Evolutionary conservation across 2,888 invertebrate genomes (phyloP), one percentile per base, ranked within the genome.

Genomic region (Strigamia transsilvanica): DNA sequence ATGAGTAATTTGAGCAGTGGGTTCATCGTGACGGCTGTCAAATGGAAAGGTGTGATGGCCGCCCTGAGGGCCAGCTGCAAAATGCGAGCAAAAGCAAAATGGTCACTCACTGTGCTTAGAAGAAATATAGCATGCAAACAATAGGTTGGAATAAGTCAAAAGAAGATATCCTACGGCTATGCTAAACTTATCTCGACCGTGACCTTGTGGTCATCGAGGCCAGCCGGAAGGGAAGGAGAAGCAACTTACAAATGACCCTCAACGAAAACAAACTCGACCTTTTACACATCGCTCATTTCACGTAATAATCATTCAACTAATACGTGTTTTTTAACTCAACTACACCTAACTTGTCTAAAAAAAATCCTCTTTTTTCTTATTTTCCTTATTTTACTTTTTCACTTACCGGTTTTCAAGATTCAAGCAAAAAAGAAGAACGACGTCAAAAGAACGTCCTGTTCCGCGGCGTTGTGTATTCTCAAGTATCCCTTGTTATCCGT

Each of bases 221-320:
- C 56, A 56, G 56, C 56, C 56, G 56, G 56, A 56, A 56, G 56
- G 56, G n/a, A 56, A 56, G 18, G 56, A 15, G 56, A 56, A 56
- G 56, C 56, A 56, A 56, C 56, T 56, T 56, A 56, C 2, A 6
- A 56, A 56, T 56, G 56, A 56, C 56, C 56, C 56, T 56, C n/a
- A 56, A 56, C 56, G 56, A 56, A 56, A 56, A 56, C 56, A 56
- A 56, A 56, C 56, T 56, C 56, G 56, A 56, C 56, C 56, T 56
- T 27, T 56, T 56, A 56, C 56, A 56, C 56, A 21, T 56, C 56
- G 56, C 56, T 56, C 56, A 56, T 18, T n/a, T 18, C 5, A 56
- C 18, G 56, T 56, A 56, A 56, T 56, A n/a, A 56, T 56, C 21
- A 18, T n/a, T 18, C 18, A 18, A 21, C 18, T 18, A 56, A 56